Base-by-base conservation (phyloP, 1,140 invertebrate genomes). In the Aethina tumida region DNA sequence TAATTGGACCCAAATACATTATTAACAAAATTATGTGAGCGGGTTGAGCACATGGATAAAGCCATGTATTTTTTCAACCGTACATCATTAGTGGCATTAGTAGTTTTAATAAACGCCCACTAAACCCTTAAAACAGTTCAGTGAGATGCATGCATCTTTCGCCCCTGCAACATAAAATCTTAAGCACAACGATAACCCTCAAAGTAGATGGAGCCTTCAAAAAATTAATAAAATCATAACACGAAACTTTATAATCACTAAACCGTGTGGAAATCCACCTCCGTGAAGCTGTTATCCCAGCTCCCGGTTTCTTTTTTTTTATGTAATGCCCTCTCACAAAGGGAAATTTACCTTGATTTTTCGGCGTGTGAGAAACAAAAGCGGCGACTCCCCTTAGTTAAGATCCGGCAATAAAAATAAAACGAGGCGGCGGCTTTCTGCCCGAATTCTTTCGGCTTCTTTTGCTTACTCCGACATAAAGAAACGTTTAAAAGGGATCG, bases 361-460 rank as follows among this genome's bases (percentile, higher is more conserved):
- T n/a, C n/a, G 22, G 6, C 39, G 36, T 35, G 43, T 45, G 38
- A 41, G 28, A 41, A 27, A 36, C 31, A 41, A 45, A 45, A 34
- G 32, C 10, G 5, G 19, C 33, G 28, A 32, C 40, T 35, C 32
- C 26, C 40, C 34, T 35, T 25, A 38, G 45, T n/a, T n/a, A 42
- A 40, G 40, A 30, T 29, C 35, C 29, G 35, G 41, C 42, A 53
- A 53, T 50, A 50, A 53, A 53, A 53, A 50, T 47, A 43, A 32
- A 49, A 48, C 42, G 39, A 41, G 41, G 33, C 25, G 12, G 43
- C 32, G 27, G 28, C 26, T 33, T 20, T 39, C 36, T 22, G 30
- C 22, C 19, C 34, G 41, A 40, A 41, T 52, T 56, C 45, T 53
- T 55, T 54, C 40, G 49, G 43, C 44, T 55, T 53, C 47, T 43